A percentile compares a stretch with the other conserved stretches of the same genome.
These are phyloP conservation scores for Lepus oiostolus DNA, from an alignment of 2,797 vertebrate species.

Conservation along the genomic window DNA sequence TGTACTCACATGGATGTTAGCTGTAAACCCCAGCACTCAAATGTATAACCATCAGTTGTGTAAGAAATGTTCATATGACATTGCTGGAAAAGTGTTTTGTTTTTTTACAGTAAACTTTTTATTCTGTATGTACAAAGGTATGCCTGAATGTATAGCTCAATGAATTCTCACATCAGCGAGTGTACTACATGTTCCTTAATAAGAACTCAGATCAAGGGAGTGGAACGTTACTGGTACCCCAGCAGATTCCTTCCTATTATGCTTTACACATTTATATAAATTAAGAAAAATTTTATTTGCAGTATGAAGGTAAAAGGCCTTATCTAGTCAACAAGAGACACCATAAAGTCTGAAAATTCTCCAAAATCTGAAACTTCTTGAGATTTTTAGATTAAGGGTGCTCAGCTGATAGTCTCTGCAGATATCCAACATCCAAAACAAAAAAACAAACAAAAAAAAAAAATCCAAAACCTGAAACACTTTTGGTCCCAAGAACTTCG, in stretches of 20 bases:
- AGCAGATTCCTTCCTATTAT: neutral
- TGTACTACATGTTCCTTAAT: neutral
- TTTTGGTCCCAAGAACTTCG: no score
- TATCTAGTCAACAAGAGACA: neutral
- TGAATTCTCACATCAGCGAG: neutral
- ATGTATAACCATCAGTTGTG: neutral
- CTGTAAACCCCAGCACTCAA: neutral
- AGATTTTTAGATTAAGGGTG: no score
- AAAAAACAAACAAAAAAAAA: no score
- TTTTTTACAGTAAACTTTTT: neutral
- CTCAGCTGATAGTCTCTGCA: no score
- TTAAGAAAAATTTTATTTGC: conserved; percentile 5
- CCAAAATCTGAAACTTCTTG: no score
- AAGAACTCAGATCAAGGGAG: neutral
- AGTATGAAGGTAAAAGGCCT: conserved; percentile 37
- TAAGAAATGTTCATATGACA: neutral
- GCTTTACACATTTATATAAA: conserved; percentile 35
- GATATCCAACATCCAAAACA: no score
- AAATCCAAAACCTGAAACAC: no score
- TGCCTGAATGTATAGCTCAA: neutral
- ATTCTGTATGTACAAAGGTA: neutral
- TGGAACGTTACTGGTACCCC: neutral
- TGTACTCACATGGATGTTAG: neutral
- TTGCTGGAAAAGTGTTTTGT: neutral
- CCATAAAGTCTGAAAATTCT: neutral